Conservation (phyloP, 1,140 invertebrate species). For the Trichonephila clavipes region DNA sequence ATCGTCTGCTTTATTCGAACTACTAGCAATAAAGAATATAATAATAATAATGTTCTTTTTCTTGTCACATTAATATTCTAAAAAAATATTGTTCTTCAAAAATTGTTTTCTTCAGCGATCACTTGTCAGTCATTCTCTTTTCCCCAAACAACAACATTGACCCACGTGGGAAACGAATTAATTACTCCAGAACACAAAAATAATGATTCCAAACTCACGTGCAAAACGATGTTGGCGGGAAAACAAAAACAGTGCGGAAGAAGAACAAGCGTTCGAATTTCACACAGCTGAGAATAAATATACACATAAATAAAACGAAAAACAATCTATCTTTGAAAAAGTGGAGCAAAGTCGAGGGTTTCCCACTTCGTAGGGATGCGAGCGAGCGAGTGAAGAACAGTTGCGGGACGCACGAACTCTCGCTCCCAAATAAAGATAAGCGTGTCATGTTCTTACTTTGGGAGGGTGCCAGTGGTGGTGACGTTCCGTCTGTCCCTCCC, state of each 20-base stretch:
- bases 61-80: background rate
- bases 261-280: conserved; percentile 1
- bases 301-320: conserved; percentile 9
- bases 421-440: conserved; percentile 73
- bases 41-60: background rate
- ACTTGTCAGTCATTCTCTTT: background rate
- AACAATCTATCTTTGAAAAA: conserved; percentile 38
- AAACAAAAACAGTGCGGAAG: conserved; percentile 21
- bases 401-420: background rate
- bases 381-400: conserved; percentile 23
- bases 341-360: conserved; percentile 19
- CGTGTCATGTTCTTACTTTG: conserved; percentile 72
- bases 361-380: conserved; percentile 6
- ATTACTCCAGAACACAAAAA: background rate
- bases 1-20: background rate
- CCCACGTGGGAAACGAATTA: background rate
- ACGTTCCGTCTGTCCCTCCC: background rate
- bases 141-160: background rate
- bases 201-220: background rate
- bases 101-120: background rate
- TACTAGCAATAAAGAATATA: background rate
- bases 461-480: conserved; percentile 66
- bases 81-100: background rate
- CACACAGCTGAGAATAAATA: background rate
- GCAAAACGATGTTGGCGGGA: background rate